These are phyloP conservation scores for Monomorium pharaonis DNA, from an alignment of 1,140 invertebrate genomes.

Conservation along the genomic window DNA sequence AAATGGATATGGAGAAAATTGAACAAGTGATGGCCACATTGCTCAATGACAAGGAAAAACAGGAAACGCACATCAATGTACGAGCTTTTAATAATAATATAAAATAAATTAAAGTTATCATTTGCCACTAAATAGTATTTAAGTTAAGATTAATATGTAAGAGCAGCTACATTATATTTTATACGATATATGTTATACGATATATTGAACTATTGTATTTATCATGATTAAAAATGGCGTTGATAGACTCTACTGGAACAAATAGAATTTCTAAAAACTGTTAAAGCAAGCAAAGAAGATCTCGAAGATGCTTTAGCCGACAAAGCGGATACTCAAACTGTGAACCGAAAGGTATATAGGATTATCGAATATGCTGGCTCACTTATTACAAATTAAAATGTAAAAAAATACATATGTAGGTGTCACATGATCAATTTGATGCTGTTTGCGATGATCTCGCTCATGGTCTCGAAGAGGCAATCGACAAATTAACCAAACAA, in stretches of 20 bases:
- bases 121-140: slow-evolving; percentile 30
- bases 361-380: not conserved
- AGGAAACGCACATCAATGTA: slow-evolving; percentile 65
- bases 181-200: not conserved
- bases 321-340: slow-evolving; percentile 88
- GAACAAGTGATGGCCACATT: slow-evolving; percentile 74
- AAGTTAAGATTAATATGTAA: not conserved
- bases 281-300: slow-evolving; percentile 89
- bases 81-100: slow-evolving; percentile 1
- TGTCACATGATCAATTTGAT: slow-evolving; percentile 90
- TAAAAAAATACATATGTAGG: slow-evolving; percentile 73
- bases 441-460: slow-evolving; percentile 88
- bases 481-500: slow-evolving; percentile 87
- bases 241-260: slow-evolving; percentile 85
- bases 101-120: not conserved
- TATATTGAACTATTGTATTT: not conserved
- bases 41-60: slow-evolving; percentile 78
- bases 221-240: not conserved
- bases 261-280: slow-evolving; percentile 85
- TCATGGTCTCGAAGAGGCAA: slow-evolving; percentile 87
- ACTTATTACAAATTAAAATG: not conserved
- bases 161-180: not conserved
- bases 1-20: slow-evolving; percentile 80
- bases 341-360: slow-evolving; percentile 86
- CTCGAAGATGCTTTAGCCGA: slow-evolving; percentile 89